Conservation (phyloP, 2,888 invertebrate species). For the Morpho achilles region DNA sequence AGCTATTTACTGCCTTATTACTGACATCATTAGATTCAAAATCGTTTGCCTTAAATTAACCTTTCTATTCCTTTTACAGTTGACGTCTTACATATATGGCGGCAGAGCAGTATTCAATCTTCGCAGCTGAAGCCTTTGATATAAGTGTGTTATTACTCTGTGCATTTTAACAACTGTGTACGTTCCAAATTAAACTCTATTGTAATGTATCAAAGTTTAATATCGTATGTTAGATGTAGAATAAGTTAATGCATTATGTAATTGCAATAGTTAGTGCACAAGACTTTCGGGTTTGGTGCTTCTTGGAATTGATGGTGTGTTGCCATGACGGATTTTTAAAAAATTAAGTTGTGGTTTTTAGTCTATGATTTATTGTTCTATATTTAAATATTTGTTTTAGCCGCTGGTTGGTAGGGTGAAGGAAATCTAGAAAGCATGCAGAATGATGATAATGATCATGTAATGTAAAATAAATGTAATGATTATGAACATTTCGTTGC, state of each 20-base stretch:
- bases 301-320: constrained; percentile 57
- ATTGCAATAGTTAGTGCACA: constrained; percentile 48
- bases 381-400: too few relatives aligned
- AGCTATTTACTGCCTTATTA: constrained; percentile 33
- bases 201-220: background rate
- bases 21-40: constrained; percentile 18
- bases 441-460: too few relatives aligned
- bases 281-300: constrained; percentile 54
- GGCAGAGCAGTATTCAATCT: constrained; percentile 51
- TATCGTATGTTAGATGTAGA: background rate
- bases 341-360: constrained; percentile 61
- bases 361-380: too few relatives aligned
- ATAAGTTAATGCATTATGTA: constrained; percentile 35
- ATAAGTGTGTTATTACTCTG: constrained; percentile 59
- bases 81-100: constrained; percentile 42
- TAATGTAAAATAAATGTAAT: too few relatives aligned
- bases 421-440: too few relatives aligned
- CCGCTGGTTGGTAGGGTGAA: too few relatives aligned
- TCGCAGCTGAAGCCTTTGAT: constrained; percentile 49
- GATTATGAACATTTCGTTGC: too few relatives aligned
- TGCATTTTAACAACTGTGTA: background rate
- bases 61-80: constrained; percentile 57
- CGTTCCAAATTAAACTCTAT: constrained; percentile 7
- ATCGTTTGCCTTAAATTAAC: constrained; percentile 32
- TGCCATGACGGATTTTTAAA: constrained; percentile 40